phyloP scores from a whole-genome alignment of 2,797 vertebrate genomes.

The Phalanger gymnotis region DNA sequence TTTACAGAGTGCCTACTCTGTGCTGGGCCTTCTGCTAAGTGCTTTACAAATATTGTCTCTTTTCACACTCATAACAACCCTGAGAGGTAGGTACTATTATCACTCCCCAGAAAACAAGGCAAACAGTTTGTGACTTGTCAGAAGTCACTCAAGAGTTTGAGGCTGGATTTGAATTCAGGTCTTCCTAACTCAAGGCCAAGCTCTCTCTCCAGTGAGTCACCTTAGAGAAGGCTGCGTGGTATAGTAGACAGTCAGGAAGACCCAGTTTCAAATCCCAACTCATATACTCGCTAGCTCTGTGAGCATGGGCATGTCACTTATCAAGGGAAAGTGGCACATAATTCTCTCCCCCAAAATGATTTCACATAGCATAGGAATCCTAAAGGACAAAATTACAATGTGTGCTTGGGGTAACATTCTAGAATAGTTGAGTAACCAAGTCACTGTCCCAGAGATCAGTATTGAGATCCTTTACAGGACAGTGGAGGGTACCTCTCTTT shows the following conservation, averaged over 20 bases:
- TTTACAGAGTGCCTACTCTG: neutral
- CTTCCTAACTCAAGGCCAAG: no score
- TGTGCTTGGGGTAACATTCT: neutral
- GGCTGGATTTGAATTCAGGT: no score
- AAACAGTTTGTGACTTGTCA: neutral
- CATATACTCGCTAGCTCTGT: neutral
- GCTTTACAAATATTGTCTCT: neutral
- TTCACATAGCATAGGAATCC: neutral
- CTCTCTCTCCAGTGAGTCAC: no score
- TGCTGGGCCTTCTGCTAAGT: neutral
- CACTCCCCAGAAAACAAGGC: neutral
- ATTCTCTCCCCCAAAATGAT: neutral
- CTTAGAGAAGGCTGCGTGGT: no score
- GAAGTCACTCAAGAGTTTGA: neutral
- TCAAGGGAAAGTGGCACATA: neutral
- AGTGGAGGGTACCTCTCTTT: neutral
- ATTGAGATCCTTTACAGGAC: neutral
- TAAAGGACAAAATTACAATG: neutral
- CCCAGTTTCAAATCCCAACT: neutral
- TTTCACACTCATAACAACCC: neutral
- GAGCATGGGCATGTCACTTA: neutral
- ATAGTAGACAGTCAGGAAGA: neutral
- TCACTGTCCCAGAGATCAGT: neutral
- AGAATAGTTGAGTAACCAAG: neutral
- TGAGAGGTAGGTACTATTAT: neutral